Evolutionary conservation across 2,113 vertebrate species (phyloP), one percentile per base, ranked within the genome.

Genomic region (Tympanuchus pallidicinctus): DNA sequence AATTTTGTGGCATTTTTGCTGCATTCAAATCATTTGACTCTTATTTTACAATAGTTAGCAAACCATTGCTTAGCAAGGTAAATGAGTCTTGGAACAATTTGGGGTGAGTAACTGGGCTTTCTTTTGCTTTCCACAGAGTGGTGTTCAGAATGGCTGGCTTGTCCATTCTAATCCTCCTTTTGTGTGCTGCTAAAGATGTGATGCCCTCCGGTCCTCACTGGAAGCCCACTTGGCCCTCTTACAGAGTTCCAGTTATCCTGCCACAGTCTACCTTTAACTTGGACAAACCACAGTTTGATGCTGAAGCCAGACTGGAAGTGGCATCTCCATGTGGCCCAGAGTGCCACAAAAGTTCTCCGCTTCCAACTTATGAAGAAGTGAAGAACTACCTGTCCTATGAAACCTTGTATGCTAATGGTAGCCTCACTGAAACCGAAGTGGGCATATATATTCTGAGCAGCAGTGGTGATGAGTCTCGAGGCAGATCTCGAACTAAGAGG

Each of bases 181-280:
- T 99, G 82, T 96, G 97, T 86, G 91, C 97, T 73, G 81, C 94
- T 16, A 92, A 95, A 75, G 96, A 95, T 71, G 96, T 89, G 85
- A 28, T 96, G 72, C 90, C 95, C 56, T 97, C 95, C 43, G 86
- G 88, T 76, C 25, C 95, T 47, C 93, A 90, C 52, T 97, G 98
- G 96, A 98, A 97, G 63, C 98, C 98, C 50, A 98, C 97, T 32
- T 99, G 99, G 99, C 97, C 98, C 0, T 97, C 98, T 48, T 99
- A 99, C 97, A 98, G 97, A 60, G 97, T 99, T 92, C 99, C 99
- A 1, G 98, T 99, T 30, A 96, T 99, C 92, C 96, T 99, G 85
- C 99, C 99, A 5, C 98, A 99, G 89, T 97, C 97, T 75, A 99
- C 98, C 0, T 96, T 98, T 73, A 93, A 89, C 48, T 96, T 98